phyloP scores from a whole-genome alignment of 2,888 invertebrate species.

The Hemicrepidius hirtus region DNA sequence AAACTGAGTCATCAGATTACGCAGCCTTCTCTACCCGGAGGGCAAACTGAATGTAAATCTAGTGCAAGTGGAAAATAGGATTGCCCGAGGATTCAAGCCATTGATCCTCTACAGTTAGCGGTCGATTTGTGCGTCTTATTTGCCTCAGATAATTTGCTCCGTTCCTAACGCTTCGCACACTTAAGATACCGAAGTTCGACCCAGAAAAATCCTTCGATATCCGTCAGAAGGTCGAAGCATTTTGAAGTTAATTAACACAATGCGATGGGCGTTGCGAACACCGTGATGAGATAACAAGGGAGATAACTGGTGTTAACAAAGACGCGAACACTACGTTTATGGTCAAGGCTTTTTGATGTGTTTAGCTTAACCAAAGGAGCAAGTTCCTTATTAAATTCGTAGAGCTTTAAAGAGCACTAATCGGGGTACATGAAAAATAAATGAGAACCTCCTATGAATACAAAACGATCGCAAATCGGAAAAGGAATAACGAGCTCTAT shows the following conservation, averaged over 20 bases:
- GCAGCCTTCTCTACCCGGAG: slow-evolving; percentile 7
- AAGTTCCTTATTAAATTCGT: slow-evolving; percentile 20
- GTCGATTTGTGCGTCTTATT: slow-evolving; percentile 38
- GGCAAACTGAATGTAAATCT: slow-evolving; percentile 29
- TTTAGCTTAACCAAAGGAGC: slow-evolving; percentile 14
- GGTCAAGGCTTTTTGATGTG: slow-evolving; percentile 21
- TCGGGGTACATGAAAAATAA: slow-evolving; percentile 18
- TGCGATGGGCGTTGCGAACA: slow-evolving; percentile 20
- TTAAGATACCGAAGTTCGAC: slow-evolving; percentile 28
- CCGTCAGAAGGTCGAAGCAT: slow-evolving; percentile 19
- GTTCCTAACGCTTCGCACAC: slow-evolving; percentile 6
- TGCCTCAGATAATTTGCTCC: slow-evolving; percentile 20
- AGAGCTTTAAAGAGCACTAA: slow-evolving; percentile 5
- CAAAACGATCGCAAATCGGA: slow-evolving; percentile 23
- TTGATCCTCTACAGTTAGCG: slow-evolving; percentile 32
- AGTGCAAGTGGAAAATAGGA: slow-evolving; percentile 27
- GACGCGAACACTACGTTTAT: slow-evolving; percentile 28
- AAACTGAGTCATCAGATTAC: slow-evolving; percentile 26
- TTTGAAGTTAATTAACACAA: slow-evolving; percentile 40
- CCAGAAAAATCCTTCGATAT: slow-evolving; percentile 27
- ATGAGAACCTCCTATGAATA: slow-evolving; percentile 26
- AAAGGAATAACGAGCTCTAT: slow-evolving; percentile 29
- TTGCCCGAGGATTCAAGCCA: slow-evolving; percentile 21
- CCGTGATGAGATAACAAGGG: slow-evolving; percentile 20
- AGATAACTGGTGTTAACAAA: slow-evolving; percentile 25